Evolutionary conservation across 1,140 invertebrate genomes (phyloP), one percentile per base, ranked within the genome.

Genomic region (Proales similis): DNA sequence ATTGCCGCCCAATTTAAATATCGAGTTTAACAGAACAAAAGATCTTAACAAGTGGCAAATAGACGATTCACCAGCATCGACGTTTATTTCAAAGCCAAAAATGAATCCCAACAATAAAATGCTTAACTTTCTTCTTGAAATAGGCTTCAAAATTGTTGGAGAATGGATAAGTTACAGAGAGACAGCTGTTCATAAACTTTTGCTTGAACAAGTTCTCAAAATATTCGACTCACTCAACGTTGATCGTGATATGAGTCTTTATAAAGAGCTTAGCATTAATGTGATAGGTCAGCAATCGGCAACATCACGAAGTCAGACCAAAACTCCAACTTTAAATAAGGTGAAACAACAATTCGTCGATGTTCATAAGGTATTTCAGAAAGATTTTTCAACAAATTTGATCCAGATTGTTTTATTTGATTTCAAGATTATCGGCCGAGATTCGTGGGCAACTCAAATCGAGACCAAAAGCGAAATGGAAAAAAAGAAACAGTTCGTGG

Each of bases 211-310:
- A 26, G 45, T 20, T 26, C 20, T 57, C 17, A 57, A 57, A 57
- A 42, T 57, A 42, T 38, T 57, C 17, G 29, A 36, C 29, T 42
- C 36, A 27, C 45, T 57, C 20, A 57, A 36, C 3, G 30, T 26
- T 26, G 51, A 57, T 26, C 33, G 51, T 4, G 51, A 57, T 17
- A 57, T 57, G 51, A 57, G 51, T 27, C 22, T 57, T 3, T 57
- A 57, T 27, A 57, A 57, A 57, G 51, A 57, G 36, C 20, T 57
- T 24, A 57, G 45, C 32, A 57, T 57, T 24, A 38, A 57, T 26
- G 51, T 57, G 7, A 3, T 57, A 7, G 51, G 51, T 20, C 51
- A 57, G 45, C 29, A 42, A 7, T 57, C 51, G 11, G 51, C 51
- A n/a, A 42, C 32, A 5, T 42, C 51, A 3, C 7, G 51, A 27